Evolutionary conservation across 2,888 invertebrate species (phyloP).

Genomic region (Dione juno): DNA sequence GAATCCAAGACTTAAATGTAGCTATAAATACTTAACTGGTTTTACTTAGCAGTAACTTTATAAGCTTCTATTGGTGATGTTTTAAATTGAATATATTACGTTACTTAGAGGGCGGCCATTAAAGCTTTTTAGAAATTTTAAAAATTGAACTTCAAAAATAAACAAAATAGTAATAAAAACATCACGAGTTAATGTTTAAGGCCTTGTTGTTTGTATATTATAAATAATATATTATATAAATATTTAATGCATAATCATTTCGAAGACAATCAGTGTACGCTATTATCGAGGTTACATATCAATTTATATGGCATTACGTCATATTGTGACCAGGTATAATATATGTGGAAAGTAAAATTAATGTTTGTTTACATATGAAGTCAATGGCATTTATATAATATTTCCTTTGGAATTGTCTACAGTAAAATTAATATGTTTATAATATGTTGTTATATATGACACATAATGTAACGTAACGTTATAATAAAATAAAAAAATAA

Average conservation of each 20-base stretch:
- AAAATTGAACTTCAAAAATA: background rate
- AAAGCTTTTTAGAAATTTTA: background rate
- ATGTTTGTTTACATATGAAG: slow-evolving; percentile 8
- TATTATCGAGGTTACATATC: slow-evolving; percentile 7
- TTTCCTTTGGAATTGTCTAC: background rate
- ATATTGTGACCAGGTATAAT: background rate
- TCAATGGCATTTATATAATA: slow-evolving; percentile 15
- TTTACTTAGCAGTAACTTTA: slow-evolving; percentile 7
- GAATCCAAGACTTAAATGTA: slow-evolving; percentile 29
- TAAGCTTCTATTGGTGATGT: background rate
- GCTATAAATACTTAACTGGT: slow-evolving; percentile 28
- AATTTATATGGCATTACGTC: background rate
- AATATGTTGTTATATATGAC: no score
- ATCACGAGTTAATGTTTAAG: background rate
- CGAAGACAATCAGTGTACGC: background rate
- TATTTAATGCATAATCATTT: background rate
- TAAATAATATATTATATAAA: background rate
- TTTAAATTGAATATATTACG: background rate
- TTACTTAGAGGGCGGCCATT: background rate
- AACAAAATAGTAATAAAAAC: background rate
- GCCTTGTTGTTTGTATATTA: background rate
- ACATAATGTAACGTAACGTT: no score
- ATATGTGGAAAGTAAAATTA: slow-evolving; percentile 8
- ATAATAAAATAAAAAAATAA: no score
- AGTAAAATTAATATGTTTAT: no score